Evolutionary conservation across 1,140 invertebrate genomes (phyloP).

Genomic region (Sycophila sp.): DNA sequence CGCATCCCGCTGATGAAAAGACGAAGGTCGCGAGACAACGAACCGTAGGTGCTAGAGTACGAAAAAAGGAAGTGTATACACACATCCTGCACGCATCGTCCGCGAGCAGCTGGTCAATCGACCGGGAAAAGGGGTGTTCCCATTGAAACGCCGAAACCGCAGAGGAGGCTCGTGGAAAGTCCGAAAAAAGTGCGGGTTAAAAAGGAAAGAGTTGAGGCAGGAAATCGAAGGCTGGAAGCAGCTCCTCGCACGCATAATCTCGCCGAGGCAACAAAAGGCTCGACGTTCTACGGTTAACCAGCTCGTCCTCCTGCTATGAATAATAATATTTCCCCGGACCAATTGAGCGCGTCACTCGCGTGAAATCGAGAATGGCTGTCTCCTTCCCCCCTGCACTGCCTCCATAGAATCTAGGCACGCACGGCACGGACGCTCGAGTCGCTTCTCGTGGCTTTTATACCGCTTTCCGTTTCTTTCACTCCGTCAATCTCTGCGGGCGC

Average conservation of each 20-base stretch:
- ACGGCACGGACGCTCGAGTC: neutral
- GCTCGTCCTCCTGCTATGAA: constrained; percentile 20
- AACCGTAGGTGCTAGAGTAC: too few relatives aligned
- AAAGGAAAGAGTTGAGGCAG: constrained; percentile 32
- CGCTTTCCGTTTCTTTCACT: neutral
- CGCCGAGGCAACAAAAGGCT: constrained; percentile 23
- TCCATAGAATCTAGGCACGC: constrained; percentile 15
- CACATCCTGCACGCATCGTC: neutral
- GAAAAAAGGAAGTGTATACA: too few relatives aligned
- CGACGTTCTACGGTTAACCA: constrained; percentile 7
- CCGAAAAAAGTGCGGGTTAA: neutral
- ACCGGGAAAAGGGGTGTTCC: neutral
- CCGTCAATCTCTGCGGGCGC: neutral
- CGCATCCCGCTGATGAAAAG: too few relatives aligned
- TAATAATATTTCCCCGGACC: constrained; percentile 22
- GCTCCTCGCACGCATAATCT: neutral
- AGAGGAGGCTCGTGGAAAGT: neutral
- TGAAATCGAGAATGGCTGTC: constrained; percentile 25
- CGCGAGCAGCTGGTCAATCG: too few relatives aligned
- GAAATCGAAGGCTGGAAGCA: neutral
- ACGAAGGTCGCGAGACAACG: too few relatives aligned
- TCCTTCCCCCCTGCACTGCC: neutral
- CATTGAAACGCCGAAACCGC: too few relatives aligned
- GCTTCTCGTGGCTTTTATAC: neutral
- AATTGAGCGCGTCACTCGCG: constrained; percentile 19